Conservation (phyloP, 2,888 invertebrate genomes). For the Hylaea fasciaria region DNA sequence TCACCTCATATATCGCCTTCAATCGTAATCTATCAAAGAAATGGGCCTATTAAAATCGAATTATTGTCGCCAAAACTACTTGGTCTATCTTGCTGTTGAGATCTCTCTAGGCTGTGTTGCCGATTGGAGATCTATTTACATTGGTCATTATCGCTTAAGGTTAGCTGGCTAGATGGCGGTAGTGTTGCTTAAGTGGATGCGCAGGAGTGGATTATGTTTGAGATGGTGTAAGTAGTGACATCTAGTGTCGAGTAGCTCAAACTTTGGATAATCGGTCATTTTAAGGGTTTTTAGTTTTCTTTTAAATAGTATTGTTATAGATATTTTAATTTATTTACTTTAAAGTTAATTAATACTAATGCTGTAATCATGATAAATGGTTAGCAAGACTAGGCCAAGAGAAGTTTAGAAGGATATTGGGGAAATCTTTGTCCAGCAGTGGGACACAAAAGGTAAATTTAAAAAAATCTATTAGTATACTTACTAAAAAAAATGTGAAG, state of each 20-base stretch:
- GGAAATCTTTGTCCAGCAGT: too few species aligned
- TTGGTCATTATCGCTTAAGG: constrained; percentile 34
- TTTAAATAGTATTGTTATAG: not conserved
- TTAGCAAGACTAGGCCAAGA: too few species aligned
- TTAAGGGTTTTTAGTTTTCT: not conserved
- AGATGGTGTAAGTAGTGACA: constrained; percentile 58
- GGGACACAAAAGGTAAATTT: too few species aligned
- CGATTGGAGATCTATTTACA: constrained; percentile 52
- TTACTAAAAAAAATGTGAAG: too few species aligned
- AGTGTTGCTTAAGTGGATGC: constrained; percentile 50
- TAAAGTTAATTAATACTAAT: too few species aligned
- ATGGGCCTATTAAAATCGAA: constrained; percentile 76
- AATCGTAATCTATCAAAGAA: constrained; percentile 64
- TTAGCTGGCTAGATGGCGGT: constrained; percentile 53
- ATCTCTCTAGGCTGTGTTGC: not conserved
- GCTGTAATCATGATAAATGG: too few species aligned
- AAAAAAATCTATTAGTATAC: too few species aligned
- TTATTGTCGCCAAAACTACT: constrained; percentile 56
- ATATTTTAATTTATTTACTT: too few species aligned
- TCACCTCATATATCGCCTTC: constrained; percentile 56
- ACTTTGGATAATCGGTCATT: constrained; percentile 8
- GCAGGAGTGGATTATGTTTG: constrained; percentile 50
- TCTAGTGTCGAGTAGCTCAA: constrained; percentile 66
- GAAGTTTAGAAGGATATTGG: too few species aligned
- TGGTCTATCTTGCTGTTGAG: constrained; percentile 40